Evolutionary conservation across 2,888 invertebrate species (phyloP).

Genomic region (Cheilosia vulpina): DNA sequence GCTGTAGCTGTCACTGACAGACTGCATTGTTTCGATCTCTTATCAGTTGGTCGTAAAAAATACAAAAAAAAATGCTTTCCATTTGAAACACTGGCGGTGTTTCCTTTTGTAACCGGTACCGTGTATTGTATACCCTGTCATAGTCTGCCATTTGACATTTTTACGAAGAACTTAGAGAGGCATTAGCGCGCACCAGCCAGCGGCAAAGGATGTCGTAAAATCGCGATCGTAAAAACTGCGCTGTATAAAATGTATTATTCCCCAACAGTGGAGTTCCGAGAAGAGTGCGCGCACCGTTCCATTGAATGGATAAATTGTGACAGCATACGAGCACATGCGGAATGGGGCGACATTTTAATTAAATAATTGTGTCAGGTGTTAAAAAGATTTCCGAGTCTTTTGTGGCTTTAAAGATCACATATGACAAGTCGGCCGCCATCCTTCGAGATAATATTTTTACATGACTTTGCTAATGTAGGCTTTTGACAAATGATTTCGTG

Average conservation of each 20-base stretch:
- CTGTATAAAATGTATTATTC: conserved; percentile 3
- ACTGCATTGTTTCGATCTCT: conserved; percentile 64
- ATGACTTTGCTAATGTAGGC: neutral
- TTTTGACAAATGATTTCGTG: conserved; percentile 36
- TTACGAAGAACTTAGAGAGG: conserved; percentile 51
- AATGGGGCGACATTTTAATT: conserved; percentile 37
- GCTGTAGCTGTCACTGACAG: conserved; percentile 18
- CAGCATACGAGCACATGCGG: neutral
- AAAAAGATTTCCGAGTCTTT: neutral
- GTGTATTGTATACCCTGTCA: conserved; percentile 25
- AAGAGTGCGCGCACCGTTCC: conserved; percentile 28
- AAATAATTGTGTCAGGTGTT: conserved; percentile 50
- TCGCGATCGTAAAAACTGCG: conserved; percentile 36
- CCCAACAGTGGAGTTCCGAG: conserved; percentile 22
- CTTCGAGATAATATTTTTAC: neutral
- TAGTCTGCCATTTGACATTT: conserved; percentile 45
- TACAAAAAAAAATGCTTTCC: conserved; percentile 23
- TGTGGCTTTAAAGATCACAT: neutral
- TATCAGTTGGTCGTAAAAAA: conserved; percentile 62
- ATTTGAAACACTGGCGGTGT: conserved; percentile 35
- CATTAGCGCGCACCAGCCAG: conserved; percentile 35
- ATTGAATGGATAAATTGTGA: conserved; percentile 15
- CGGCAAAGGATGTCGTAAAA: conserved; percentile 40
- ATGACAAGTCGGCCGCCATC: neutral
- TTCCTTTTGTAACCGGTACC: conserved; percentile 42